phyloP scores from a whole-genome alignment of 2,888 invertebrate species.

The Chrysopilus asiliformis region DNA sequence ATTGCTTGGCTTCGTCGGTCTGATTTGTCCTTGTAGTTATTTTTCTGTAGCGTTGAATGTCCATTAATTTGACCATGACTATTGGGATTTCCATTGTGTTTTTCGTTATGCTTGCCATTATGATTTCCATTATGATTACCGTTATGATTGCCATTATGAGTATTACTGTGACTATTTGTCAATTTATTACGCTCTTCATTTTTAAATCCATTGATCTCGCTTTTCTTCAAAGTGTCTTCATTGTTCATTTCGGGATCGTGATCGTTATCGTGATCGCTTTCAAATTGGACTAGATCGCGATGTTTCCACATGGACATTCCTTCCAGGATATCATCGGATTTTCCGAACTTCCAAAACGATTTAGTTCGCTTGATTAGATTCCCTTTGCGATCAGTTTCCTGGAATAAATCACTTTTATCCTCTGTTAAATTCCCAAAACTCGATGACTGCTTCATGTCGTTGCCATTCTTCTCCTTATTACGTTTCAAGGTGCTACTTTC shows the following conservation, averaged over 20 bases:
- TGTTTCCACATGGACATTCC: constrained; percentile 83
- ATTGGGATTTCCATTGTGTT: no score
- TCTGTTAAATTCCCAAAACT: constrained; percentile 22
- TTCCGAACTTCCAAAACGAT: constrained; percentile 74
- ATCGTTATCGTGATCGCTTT: constrained; percentile 36
- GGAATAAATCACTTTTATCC: constrained; percentile 30
- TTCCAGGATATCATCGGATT: constrained; percentile 63
- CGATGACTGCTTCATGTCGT: constrained; percentile 22
- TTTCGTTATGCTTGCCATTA: no score
- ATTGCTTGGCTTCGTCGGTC: no score
- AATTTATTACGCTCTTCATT: no score
- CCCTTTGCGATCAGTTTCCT: constrained; percentile 34
- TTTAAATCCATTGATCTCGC: constrained; percentile 1
- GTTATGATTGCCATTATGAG: no score
- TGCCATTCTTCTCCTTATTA: constrained; percentile 21
- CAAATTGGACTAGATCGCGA: constrained; percentile 64
- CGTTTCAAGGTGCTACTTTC: constrained; percentile 4
- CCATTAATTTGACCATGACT: no score
- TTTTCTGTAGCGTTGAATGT: no score
- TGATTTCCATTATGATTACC: no score
- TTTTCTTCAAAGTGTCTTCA: constrained; percentile 18
- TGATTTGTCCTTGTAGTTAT: no score
- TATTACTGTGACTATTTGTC: no score
- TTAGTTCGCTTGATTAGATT: constrained; percentile 66
- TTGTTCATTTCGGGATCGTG: constrained; percentile 20